These are phyloP conservation scores for Dendrolimus houi DNA, from an alignment of 2,888 invertebrate species.

Conservation along the genomic window DNA sequence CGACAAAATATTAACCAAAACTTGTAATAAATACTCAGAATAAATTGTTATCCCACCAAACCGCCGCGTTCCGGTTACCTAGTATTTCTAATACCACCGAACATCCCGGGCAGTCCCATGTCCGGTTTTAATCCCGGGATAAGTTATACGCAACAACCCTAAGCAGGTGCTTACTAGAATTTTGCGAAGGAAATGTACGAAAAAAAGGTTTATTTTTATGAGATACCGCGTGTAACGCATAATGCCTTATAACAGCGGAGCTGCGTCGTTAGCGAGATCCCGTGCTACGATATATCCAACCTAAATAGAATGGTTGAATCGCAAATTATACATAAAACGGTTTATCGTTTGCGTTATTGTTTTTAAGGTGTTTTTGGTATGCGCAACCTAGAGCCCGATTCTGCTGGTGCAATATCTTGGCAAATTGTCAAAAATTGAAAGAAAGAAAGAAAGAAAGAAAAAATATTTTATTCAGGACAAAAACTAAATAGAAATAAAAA, in stretches of 20 bases:
- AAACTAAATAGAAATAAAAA: no score
- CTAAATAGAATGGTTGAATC: slow-evolving; percentile 24
- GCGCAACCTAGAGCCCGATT: neutral
- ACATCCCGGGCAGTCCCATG: neutral
- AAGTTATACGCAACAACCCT: slow-evolving; percentile 1
- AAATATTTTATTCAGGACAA: no score
- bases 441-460: no score
- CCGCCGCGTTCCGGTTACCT: no score
- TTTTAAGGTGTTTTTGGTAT: neutral
- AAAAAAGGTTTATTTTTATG: slow-evolving; percentile 21
- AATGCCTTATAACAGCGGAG: slow-evolving; percentile 25
- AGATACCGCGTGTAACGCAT: slow-evolving; percentile 21
- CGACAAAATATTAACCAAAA: no score
- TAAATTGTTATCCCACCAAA: no score
- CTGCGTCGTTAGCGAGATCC: slow-evolving; percentile 32
- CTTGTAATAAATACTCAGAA: no score
- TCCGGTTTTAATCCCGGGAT: slow-evolving; percentile 3
- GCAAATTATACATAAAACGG: neutral
- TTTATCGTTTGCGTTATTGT: neutral
- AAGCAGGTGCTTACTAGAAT: slow-evolving; percentile 8
- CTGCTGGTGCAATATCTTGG: no score
- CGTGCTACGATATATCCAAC: slow-evolving; percentile 25
- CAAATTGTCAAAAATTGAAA: no score
- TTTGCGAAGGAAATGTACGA: slow-evolving; percentile 11
- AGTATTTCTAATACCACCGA: no score